A percentile compares a stretch with the other conserved stretches of the same genome.
These are phyloP conservation scores for Aix galericulata DNA, from an alignment of 2,113 vertebrate genomes.

Conservation along the genomic window DNA sequence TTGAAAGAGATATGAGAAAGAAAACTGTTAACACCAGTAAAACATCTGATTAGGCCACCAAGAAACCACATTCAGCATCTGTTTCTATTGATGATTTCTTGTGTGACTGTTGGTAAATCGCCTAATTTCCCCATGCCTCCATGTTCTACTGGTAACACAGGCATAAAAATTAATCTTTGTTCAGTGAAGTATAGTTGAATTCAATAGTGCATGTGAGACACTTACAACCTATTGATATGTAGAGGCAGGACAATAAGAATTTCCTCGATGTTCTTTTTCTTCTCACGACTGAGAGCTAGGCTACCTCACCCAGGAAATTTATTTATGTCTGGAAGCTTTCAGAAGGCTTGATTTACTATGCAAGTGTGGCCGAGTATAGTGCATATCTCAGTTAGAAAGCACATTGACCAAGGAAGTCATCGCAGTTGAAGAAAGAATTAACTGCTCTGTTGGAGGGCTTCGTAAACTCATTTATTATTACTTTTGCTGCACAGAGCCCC, in stretches of 20 bases:
- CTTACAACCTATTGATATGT: not conserved
- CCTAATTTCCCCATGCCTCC: not conserved
- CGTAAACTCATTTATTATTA: conserved; percentile 41
- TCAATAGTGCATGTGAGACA: not conserved
- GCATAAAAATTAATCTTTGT: not conserved
- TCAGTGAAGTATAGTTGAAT: not conserved
- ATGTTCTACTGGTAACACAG: not conserved
- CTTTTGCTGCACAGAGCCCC: conserved; percentile 57
- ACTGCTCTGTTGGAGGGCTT: conserved; percentile 51
- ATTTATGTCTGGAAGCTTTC: not conserved
- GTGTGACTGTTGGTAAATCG: not conserved
- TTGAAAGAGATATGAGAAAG: not conserved
- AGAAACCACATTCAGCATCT: not conserved
- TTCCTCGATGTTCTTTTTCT: not conserved
- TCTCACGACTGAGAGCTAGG: not conserved
- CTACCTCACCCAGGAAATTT: not conserved
- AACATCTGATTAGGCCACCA: not conserved
- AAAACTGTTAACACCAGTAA: not conserved
- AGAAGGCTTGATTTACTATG: not conserved
- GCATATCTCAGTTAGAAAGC: not conserved
- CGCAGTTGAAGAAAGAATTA: conserved; percentile 41
- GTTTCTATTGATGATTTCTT: not conserved
- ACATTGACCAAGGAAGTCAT: conserved; percentile 56
- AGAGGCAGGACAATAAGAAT: not conserved
- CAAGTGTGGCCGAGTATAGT: not conserved